Evolutionary conservation across 2,888 invertebrate species (phyloP), one percentile per base, ranked within the genome.

Genomic region (Eledona agricola): DNA sequence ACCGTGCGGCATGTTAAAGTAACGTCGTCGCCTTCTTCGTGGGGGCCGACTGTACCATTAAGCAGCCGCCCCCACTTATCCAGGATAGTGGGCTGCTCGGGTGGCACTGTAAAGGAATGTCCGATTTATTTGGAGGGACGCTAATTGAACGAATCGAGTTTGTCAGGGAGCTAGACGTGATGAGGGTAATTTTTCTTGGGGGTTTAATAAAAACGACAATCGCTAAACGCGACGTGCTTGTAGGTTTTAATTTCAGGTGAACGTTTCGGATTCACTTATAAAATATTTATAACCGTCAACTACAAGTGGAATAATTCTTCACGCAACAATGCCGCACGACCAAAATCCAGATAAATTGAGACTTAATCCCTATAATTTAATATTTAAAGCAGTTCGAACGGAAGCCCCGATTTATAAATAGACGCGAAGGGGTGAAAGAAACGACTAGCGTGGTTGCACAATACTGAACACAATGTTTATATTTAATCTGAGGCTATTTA

Each of bases 1-100:
- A 89, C 87, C 32, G 93, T 92, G 60, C 92, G 83, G 77, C 93
- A 93, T 51, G 89, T 93, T 66, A 93, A 83, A 46, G 88, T 83
- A 59, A 93, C 86, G 69, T 91, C 90, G 67, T 91, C 90, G 1
- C 90, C 90, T 77, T 92, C 93, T 73, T 89, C 87, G 74, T 90
- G 89, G 0, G 93, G 93, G 1, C 93, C 93, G 35, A 90, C 83
- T 10, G 89, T 86, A 63, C 85, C 84, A 77, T 92, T 91, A 72
- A 93, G 81, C 74, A 88, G 86, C 62, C 89, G 85, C 34, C 93
- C 92, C 85, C 87, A 89, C 60, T 88, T 84, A 79, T 93, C 91
- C 69, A 92, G 82, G 68, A 93, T 90, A 62, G 88, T 86, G 26
- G 92, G 91, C 72, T 87, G 87, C 73, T 92, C 91, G 3, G 93